Conservation (phyloP, 2,113 vertebrate species). For the Odontesthes bonariensis region DNA sequence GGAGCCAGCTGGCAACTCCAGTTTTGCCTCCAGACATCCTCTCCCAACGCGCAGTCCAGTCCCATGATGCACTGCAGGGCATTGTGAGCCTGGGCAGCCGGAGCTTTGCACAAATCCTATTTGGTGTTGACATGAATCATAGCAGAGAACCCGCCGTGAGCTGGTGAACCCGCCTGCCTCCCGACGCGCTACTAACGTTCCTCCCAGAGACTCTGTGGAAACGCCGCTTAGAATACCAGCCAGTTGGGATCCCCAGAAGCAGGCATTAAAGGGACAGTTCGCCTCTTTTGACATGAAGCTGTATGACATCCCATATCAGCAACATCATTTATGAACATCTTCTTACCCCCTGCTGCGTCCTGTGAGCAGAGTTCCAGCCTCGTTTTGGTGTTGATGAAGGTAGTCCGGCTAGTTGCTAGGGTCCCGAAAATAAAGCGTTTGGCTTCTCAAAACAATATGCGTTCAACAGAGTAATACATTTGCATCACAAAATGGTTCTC, state of each 20-base stretch:
- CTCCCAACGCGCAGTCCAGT: conserved; percentile 22
- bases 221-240: conserved; percentile 55
- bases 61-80: conserved; percentile 69
- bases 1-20: conserved; percentile 18
- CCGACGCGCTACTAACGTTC: conserved; percentile 57
- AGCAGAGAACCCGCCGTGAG: conserved; percentile 55
- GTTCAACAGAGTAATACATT: too few relatives aligned
- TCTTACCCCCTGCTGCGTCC: too few relatives aligned
- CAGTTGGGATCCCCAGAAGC: neutral
- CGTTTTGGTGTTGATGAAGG: too few relatives aligned
- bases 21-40: conserved; percentile 40
- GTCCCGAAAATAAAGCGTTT: too few relatives aligned
- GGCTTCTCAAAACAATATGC: too few relatives aligned
- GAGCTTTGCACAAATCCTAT: conserved; percentile 66
- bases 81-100: conserved; percentile 15
- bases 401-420: too few relatives aligned
- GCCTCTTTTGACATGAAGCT: too few relatives aligned
- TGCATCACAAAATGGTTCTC: too few relatives aligned
- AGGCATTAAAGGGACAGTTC: too few relatives aligned
- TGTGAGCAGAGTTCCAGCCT: too few relatives aligned
- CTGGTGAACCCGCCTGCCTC: conserved; percentile 26
- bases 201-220: conserved; percentile 41
- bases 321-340: too few relatives aligned
- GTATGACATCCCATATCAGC: too few relatives aligned
- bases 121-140: conserved; percentile 56